phyloP scores from a whole-genome alignment of 1,140 invertebrate species.

The Holotrichia oblita region DNA sequence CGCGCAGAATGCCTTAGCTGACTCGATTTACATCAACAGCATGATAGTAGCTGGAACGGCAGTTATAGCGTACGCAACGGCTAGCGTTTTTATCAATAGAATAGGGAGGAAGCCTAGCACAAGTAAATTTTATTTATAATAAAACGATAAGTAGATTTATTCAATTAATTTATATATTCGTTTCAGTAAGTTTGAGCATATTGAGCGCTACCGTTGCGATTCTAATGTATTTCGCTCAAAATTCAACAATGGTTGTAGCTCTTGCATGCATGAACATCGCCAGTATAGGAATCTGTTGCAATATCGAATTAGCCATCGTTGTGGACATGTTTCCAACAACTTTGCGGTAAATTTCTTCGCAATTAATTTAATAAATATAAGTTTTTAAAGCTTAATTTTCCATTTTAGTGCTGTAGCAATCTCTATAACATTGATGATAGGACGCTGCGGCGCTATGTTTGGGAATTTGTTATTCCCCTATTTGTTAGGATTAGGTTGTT shows the following conservation, averaged over 20 bases:
- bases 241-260: conserved; percentile 43
- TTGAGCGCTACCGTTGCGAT: conserved; percentile 5
- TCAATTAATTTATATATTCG: background rate
- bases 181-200: background rate
- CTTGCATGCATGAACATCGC: conserved; percentile 49
- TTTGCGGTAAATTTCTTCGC: conserved; percentile 48
- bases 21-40: conserved; percentile 51
- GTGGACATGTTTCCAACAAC: conserved; percentile 58
- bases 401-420: conserved; percentile 45
- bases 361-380: no score
- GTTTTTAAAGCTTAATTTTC: no score
- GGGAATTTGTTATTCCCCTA: conserved; percentile 56
- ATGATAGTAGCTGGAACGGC: conserved; percentile 48
- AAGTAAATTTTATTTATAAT: conserved; percentile 42
- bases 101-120: conserved; percentile 50
- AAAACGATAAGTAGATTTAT: background rate
- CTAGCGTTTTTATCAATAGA: conserved; percentile 45
- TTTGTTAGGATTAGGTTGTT: conserved; percentile 53
- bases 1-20: conserved; percentile 50
- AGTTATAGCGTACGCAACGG: conserved; percentile 45
- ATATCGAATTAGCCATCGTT: conserved; percentile 51
- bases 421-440: conserved; percentile 53
- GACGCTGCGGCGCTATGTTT: conserved; percentile 51
- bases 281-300: conserved; percentile 49
- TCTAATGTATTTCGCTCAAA: conserved; percentile 51